Conservation (phyloP, 2,797 vertebrate species). For the Borostomias antarcticus region DNA sequence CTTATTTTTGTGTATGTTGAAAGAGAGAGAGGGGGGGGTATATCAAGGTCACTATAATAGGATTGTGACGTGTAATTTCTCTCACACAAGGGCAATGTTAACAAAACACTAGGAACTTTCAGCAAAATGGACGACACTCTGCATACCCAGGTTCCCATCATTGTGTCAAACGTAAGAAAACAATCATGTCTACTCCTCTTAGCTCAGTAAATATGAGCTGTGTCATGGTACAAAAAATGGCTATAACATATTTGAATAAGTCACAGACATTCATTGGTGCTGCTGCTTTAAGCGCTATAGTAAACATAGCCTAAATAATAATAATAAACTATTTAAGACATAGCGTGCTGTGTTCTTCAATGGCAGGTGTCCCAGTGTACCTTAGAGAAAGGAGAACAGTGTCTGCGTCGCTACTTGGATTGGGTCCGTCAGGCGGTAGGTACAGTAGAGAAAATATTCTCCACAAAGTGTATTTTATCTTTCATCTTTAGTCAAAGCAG, state of each 20-base stretch:
- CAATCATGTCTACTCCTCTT: neutral
- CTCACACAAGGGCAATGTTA: constrained; percentile 11
- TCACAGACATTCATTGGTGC: too few relatives aligned
- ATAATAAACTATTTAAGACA: too few relatives aligned
- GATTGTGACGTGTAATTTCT: neutral
- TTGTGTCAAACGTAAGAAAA: constrained; percentile 32
- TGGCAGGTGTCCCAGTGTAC: constrained; percentile 28
- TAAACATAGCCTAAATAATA: too few relatives aligned
- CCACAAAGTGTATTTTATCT: neutral
- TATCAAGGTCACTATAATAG: too few relatives aligned
- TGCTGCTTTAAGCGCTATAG: too few relatives aligned
- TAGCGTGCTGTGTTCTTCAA: neutral
- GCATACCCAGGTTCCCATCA: constrained; percentile 9
- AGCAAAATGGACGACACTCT: neutral
- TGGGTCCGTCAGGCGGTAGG: constrained; percentile 29
- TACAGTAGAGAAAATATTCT: neutral
- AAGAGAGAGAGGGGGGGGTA: neutral
- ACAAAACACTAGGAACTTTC: constrained; percentile 11
- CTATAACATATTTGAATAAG: too few relatives aligned
- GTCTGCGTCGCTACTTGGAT: constrained; percentile 16
- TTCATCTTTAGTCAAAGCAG: neutral
- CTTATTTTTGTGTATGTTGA: neutral
- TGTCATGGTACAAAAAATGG: too few relatives aligned
- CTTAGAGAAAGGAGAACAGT: neutral
- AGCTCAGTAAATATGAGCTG: neutral